Base-by-base conservation (phyloP, 1,140 invertebrate species). In the Panulirus ornatus region DNA sequence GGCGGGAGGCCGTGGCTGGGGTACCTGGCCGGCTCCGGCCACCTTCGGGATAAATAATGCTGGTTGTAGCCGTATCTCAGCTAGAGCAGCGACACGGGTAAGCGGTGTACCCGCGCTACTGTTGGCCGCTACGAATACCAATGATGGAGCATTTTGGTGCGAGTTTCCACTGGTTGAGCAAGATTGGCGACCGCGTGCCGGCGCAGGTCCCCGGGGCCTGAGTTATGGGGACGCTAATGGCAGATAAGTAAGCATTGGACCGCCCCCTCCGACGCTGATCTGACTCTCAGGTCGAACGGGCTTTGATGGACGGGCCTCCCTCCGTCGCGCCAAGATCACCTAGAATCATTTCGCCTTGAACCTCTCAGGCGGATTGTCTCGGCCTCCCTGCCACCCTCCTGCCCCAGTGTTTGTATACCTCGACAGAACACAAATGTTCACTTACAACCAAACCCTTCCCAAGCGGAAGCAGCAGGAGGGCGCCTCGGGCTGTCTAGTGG, bases 211-310 rank as follows among this genome's bases (percentile, higher is more conserved):
- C 82, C 79, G 40, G 38, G 70, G 63, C 47, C 79, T 66, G 87
- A 89, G 78, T 89, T 89, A 89, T 47, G 42, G 30, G 70, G 87
- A 89, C 87, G 87, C 79, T 89, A 89, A 89, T 83, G 87, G 87
- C 79, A 89, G 87, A 89, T 89, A 89, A 89, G 87, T 89, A 89
- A 89, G 87, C 87, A 89, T 89, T 89, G 87, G 87, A 51, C 87
- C 51, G 79, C 79, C 70, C 87, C 66, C 87, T 82, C 78, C 87
- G 87, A 89, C 87, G 70, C 87, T 89, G 79, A 89, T 82, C 87
- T 83, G 58, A 84, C 87, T 89, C 79, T 40, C 66, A 89, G 87
- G 78, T 89, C 87, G 79, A 89, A 83, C 79, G 38, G 30, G 47
- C 70, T 84, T 83, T 89, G 87, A 89, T 83, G 51, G 79, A 89